Evolutionary conservation across 2,797 vertebrate species (phyloP).

Genomic region (Manis pentadactyla): DNA sequence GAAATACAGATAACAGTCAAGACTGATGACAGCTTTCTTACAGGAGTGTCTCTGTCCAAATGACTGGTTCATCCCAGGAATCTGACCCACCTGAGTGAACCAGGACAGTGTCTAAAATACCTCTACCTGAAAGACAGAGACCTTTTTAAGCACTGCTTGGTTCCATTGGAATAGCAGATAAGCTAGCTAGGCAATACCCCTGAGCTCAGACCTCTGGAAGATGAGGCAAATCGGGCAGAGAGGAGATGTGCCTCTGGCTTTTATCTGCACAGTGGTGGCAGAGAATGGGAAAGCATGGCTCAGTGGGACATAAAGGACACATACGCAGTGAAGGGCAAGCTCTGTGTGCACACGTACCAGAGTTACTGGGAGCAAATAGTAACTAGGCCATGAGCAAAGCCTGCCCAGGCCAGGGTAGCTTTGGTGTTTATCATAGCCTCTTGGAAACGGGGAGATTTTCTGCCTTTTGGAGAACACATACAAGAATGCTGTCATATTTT

Average conservation of each 20-base stretch:
- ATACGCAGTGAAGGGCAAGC: not conserved
- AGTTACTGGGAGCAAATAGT: not conserved
- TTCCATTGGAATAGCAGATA: not conserved
- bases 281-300: not conserved
- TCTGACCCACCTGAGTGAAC: not conserved
- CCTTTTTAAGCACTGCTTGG: not conserved
- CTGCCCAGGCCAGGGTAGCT: not conserved
- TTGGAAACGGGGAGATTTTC: not conserved
- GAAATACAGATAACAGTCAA: not conserved
- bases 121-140: not conserved
- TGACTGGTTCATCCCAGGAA: not conserved
- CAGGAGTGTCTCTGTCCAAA: not conserved
- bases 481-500: not conserved
- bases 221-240: not conserved
- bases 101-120: not conserved
- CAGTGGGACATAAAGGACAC: not conserved
- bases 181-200: not conserved
- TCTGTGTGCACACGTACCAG: not conserved
- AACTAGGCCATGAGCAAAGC: not conserved
- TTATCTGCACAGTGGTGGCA: not conserved
- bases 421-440: not conserved
- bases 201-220: conserved; percentile 45
- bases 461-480: not conserved
- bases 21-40: not conserved
- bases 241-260: not conserved